Percentiles rank a stretch among this genome's conserved stretches.
phyloP scores from a whole-genome alignment of 2,113 vertebrate genomes.

The Ellobius talpinus region DNA sequence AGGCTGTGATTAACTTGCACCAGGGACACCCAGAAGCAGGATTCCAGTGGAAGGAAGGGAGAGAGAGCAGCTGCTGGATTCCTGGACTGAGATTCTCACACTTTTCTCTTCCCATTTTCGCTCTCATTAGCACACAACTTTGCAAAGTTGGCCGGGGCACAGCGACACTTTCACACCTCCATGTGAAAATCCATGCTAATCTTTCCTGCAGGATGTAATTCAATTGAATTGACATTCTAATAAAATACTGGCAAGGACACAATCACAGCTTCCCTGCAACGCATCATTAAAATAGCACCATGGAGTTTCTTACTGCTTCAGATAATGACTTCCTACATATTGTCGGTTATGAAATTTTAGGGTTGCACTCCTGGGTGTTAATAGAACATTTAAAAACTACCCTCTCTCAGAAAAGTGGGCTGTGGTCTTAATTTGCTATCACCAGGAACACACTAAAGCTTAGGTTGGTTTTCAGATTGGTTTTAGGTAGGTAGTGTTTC shows the following conservation, averaged over 20 bases:
- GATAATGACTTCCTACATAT: conserved; percentile 65
- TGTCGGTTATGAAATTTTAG: conserved; percentile 45
- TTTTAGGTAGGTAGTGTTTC: not conserved
- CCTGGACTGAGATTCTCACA: conserved; percentile 73
- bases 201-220: conserved; percentile 73
- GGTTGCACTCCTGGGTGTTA: conserved; percentile 36
- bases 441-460: not conserved
- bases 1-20: not conserved
- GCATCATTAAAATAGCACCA: conserved; percentile 80
- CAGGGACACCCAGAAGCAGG: conserved; percentile 41
- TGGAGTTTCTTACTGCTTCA: conserved; percentile 63
- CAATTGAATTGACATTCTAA: conserved; percentile 81
- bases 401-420: not conserved
- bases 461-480: conserved; percentile 19
- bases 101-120: conserved; percentile 68
- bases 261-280: conserved; percentile 70
- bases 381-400: not conserved
- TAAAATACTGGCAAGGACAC: conserved; percentile 76
- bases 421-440: not conserved
- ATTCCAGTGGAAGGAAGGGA: not conserved
- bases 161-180: conserved; percentile 78
- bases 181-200: conserved; percentile 77
- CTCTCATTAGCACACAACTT: conserved; percentile 79
- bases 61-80: conserved; percentile 41
- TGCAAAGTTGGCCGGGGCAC: conserved; percentile 74